A percentile compares a stretch with the other conserved stretches of the same genome.
phyloP scores from a whole-genome alignment of 1,140 invertebrate species.

The Zaprionus camerounensis region DNA sequence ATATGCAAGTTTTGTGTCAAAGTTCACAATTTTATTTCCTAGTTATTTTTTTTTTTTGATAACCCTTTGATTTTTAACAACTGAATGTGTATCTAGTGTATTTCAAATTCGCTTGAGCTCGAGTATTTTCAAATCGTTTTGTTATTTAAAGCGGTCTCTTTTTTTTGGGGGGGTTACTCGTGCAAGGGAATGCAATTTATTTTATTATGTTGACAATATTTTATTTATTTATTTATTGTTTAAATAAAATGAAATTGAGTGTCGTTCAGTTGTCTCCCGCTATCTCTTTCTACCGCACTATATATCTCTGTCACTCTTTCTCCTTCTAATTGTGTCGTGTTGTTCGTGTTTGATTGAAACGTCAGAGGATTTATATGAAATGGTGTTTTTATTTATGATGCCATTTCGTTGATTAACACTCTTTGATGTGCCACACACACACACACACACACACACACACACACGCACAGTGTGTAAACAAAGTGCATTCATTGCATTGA shows the following conservation, averaged over 20 bases:
- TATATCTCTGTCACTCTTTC: background rate
- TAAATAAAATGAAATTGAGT: constrained; percentile 59
- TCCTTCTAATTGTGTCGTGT: constrained; percentile 28
- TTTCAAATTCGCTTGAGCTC: background rate
- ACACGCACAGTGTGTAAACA: constrained; percentile 15
- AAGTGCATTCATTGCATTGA: constrained; percentile 34
- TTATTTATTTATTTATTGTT: constrained; percentile 67
- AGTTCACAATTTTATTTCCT: background rate
- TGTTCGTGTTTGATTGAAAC: constrained; percentile 77
- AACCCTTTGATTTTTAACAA: too few species aligned
- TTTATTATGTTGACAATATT: constrained; percentile 64
- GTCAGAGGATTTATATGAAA: constrained; percentile 78
- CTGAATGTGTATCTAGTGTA: background rate
- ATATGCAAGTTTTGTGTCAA: background rate
- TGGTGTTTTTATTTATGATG: constrained; percentile 80
- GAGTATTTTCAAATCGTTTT: background rate
- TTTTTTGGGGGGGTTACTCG: background rate
- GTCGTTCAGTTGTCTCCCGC: background rate
- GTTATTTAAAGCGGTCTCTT: background rate
- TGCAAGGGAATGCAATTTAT: constrained; percentile 45
- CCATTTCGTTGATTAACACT: constrained; percentile 81
- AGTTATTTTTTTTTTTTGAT: background rate
- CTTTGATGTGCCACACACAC: constrained; percentile 55
- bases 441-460: background rate
- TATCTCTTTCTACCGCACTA: background rate